Percentiles rank a stretch among this genome's conserved stretches.
These are phyloP conservation scores for Myotis planiceps DNA, from an alignment of 2,797 vertebrate genomes.

Conservation along the genomic window DNA sequence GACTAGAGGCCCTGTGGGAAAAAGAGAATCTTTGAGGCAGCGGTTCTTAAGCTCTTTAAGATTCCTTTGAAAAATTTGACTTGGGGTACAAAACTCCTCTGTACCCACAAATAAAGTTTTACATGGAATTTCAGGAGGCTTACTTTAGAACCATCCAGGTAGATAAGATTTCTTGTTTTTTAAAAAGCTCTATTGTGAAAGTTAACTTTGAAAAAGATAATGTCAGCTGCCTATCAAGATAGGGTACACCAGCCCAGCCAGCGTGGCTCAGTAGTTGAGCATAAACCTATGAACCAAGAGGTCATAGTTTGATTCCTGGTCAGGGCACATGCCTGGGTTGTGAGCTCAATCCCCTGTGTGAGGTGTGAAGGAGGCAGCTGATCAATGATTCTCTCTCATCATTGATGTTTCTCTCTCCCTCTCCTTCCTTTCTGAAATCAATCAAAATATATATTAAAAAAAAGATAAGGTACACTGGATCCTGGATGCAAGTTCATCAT, in stretches of 20 bases:
- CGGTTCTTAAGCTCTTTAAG: background rate
- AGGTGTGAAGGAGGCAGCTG: too few species aligned
- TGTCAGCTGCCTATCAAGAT: background rate
- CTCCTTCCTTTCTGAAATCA: too few species aligned
- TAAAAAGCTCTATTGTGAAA: background rate
- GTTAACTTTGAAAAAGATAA: background rate
- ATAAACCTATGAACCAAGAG: too few species aligned
- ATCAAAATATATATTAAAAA: too few species aligned
- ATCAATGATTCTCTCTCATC: too few species aligned
- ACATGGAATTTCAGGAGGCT: background rate
- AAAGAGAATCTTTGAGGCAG: background rate
- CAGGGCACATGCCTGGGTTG: too few species aligned
- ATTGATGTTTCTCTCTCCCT: too few species aligned
- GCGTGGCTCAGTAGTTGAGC: too few species aligned
- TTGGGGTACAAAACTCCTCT: background rate
- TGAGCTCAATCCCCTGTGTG: too few species aligned
- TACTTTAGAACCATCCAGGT: background rate
- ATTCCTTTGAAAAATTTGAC: background rate
- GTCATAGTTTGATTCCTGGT: too few species aligned
- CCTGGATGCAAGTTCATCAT: background rate
- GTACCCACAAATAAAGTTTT: background rate
- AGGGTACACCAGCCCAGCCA: too few species aligned
- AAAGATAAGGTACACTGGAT: background rate
- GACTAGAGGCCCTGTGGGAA: too few species aligned
- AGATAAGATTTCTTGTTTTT: background rate